Evolutionary conservation across 2,797 vertebrate species (phyloP), one percentile per base, ranked within the genome.

Genomic region (Ceryle rudis): DNA sequence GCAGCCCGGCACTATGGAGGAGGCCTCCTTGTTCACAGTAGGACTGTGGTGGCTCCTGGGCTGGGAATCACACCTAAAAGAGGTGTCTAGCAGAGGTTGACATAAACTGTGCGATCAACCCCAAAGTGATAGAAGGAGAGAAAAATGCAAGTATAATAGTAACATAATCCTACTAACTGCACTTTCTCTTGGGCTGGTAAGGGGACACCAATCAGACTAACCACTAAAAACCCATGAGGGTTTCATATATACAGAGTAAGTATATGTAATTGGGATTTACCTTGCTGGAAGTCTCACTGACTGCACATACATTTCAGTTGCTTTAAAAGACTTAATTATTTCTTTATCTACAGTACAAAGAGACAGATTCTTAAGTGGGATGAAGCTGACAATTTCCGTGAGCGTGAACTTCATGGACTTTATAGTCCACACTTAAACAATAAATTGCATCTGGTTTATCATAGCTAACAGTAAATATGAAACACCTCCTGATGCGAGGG

Each of bases 381-480:
- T 86, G 90, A 92, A 96, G 7, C 28, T 5, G 47, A 51, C 51
- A 41, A 33, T 91, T 86, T 95, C 87, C 33, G 6, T 49, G 44
- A 95, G 64, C 85, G 83, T 44, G 78, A 86, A 85, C 62, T 89
- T 83, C 0, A 11, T 86, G 71, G 89, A 95, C 72, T 95, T 94
- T 94, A 54, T 89, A 90, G 73, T 94, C 64, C 83, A 87, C 9
- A 15, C 55, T 87, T 93, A 77, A 90, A 28, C 54, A 86, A 72
- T 93, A 93, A 95, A 91, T 95, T 92, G 65, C 79, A 89, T 97
- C 86, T 90, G 67, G 39, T 96, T 96, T 95, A 88, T 93, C 67
- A 52, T 47, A 94, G 81, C 77, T 96, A 86, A 79, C 54, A 84
- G 74, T 87, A 94, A 93, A 89, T 90, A 93, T 33, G 86, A 93